Percentiles rank a stretch among this genome's conserved stretches.
These are phyloP conservation scores for Thalassaphorura encarpata DNA, from an alignment of 1,140 invertebrate genomes.

Conservation along the genomic window DNA sequence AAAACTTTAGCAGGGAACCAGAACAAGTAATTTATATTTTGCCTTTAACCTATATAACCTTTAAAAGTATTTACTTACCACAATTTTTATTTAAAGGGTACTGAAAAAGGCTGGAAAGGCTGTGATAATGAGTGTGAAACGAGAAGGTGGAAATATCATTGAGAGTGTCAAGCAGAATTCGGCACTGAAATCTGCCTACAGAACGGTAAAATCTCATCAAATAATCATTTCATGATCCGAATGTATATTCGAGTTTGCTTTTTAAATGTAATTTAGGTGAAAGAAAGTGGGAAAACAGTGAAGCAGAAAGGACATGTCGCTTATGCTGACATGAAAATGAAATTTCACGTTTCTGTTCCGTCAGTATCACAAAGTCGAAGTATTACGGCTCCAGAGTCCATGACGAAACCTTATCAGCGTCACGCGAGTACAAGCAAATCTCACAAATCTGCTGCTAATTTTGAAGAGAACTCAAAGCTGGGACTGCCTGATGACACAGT, in stretches of 20 bases:
- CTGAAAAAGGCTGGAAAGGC: constrained; percentile 31
- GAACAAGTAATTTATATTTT: constrained; percentile 58
- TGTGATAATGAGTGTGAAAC: constrained; percentile 31
- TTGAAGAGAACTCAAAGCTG: too few species aligned
- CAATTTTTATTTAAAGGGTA: constrained; percentile 34
- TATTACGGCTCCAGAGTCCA: too few species aligned
- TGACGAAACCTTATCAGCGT: too few species aligned
- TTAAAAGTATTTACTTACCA: too few species aligned
- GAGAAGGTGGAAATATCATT: constrained; percentile 29
- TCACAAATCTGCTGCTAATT: too few species aligned
- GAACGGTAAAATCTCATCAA: constrained; percentile 53
- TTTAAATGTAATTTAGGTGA: constrained; percentile 46
- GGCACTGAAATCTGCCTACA: constrained; percentile 66
- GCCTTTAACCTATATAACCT: too few species aligned
- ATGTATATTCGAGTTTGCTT: constrained; percentile 16
- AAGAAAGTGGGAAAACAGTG: constrained; percentile 61
- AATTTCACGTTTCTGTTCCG: constrained; percentile 27
- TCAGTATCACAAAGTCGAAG: too few species aligned
- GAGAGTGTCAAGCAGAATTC: constrained; percentile 60
- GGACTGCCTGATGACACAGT: too few species aligned
- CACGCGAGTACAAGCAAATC: too few species aligned
- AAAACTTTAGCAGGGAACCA: constrained; percentile 49
- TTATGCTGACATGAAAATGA: constrained; percentile 27
- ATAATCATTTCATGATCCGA: constrained; percentile 19
- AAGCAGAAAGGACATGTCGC: constrained; percentile 30